Base-by-base conservation (phyloP, 1,140 invertebrate species). In the Eumaeus atala region DNA sequence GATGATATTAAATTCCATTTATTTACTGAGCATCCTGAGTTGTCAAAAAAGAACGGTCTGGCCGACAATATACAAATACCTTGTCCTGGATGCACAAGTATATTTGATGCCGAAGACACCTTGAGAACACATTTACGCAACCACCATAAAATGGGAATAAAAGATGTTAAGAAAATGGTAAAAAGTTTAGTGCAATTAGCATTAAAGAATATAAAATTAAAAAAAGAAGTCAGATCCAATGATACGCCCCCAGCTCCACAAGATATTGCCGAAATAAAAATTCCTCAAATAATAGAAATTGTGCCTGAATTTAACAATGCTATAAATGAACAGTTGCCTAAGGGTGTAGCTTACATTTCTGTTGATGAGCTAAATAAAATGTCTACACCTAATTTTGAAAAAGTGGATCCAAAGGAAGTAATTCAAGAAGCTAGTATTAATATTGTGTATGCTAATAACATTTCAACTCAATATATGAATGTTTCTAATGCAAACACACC, bases 61-160 rank as follows among this genome's bases (percentile, higher is more conserved):
- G 74, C 75, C 10, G 77, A 87, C 18, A 85, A 82, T 44, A 81
- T 86, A 28, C 71, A 79, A 36, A 83, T 88, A 10, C 64, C 66
- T 33, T 88, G 87, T 50, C 87, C 87, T 11, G 87, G 86, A 0
- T 88, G 87, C 53, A 62, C 70, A 0, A 83, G 77, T 48, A 56
- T 78, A 1, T 88, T 88, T 48, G 77, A 82, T 49, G 72, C 80
- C 3, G 84, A 86, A 58, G 79, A 82, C 54, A 81, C 78, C 1
- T 53, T 88, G 2, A 70, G 82, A 58, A 83, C 62, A 4, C 87
- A 88, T 57, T 56, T 88, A 10, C 75, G 83, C 3, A 83, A 77
- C 37, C 87, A 88, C 62, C 87, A 88, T 55, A 87, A 87, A 77
- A 88, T 88, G 87, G 83, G 76, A 8, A 73, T 85, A 10, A 85